These are phyloP conservation scores for Thymelicus sylvestris DNA, from an alignment of 2,888 invertebrate species.

Conservation along the genomic window DNA sequence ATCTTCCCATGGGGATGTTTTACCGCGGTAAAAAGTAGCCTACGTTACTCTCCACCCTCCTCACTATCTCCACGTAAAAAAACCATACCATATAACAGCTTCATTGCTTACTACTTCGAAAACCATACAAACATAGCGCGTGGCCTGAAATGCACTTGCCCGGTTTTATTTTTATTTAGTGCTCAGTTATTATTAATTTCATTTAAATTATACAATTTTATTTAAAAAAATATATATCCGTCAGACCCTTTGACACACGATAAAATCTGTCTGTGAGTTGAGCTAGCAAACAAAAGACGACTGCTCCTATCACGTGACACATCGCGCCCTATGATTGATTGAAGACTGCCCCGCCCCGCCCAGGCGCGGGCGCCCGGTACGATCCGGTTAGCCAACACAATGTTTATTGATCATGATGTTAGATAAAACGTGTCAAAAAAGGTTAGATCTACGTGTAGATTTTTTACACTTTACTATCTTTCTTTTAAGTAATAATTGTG, in stretches of 20 bases:
- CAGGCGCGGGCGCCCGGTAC: slow-evolving; percentile 37
- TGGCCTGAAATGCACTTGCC: no score
- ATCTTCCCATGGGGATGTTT: no score
- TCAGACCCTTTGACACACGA: background rate
- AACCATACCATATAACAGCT: no score
- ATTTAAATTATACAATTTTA: no score
- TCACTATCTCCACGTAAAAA: no score
- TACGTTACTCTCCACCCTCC: no score
- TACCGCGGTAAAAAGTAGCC: no score
- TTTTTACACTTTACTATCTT: background rate
- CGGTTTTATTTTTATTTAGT: no score
- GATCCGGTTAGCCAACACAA: slow-evolving; percentile 64
- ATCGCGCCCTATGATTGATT: slow-evolving; percentile 66
- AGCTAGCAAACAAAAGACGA: slow-evolving; percentile 41
- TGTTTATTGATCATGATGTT: slow-evolving; percentile 75
- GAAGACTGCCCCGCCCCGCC: slow-evolving; percentile 50
- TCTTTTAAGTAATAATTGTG: background rate
- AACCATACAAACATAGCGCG: no score
- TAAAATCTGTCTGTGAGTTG: slow-evolving; percentile 10
- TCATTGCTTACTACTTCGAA: no score
- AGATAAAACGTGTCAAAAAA: slow-evolving; percentile 51
- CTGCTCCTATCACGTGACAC: slow-evolving; percentile 53
- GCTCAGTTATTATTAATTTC: no score
- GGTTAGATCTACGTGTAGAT: background rate
- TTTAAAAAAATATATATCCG: background rate